Conservation (phyloP, 2,113 vertebrate species). For the Leiothrix lutea region DNA sequence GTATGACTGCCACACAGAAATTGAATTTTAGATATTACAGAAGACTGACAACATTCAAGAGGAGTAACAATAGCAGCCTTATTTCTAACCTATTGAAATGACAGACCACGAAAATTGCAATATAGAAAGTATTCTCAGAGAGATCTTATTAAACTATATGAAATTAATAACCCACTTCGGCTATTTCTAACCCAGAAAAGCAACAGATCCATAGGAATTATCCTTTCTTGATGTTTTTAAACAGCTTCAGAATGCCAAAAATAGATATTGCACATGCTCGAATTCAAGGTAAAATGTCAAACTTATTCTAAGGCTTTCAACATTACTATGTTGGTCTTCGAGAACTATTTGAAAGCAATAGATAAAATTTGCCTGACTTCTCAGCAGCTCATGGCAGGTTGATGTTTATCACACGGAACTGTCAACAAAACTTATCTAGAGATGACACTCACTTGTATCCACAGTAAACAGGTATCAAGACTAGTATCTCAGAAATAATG, state of each 20-base stretch:
- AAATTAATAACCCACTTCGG: not conserved
- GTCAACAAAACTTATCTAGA: not conserved
- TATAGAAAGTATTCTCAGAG: not conserved
- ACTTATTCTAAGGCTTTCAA: not conserved
- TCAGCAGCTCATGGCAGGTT: not conserved
- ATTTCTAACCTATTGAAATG: not conserved
- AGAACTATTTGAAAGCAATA: not conserved
- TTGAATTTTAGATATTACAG: not conserved
- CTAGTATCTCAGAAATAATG: not conserved
- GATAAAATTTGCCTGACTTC: not conserved
- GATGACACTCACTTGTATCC: not conserved
- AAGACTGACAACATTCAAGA: not conserved
- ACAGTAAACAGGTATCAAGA: not conserved
- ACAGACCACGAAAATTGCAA: not conserved
- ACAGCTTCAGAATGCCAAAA: not conserved
- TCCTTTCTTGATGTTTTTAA: not conserved
- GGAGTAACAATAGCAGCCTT: not conserved
- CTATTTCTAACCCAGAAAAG: not conserved
- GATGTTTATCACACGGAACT: not conserved
- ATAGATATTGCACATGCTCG: not conserved
- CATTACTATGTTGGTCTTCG: accelerated
- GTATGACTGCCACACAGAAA: not conserved
- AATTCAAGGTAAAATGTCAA: not conserved
- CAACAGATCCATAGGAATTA: not conserved
- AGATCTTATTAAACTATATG: not conserved